phyloP scores from a whole-genome alignment of 2,113 vertebrate species.

The Phasianus colchicus region DNA sequence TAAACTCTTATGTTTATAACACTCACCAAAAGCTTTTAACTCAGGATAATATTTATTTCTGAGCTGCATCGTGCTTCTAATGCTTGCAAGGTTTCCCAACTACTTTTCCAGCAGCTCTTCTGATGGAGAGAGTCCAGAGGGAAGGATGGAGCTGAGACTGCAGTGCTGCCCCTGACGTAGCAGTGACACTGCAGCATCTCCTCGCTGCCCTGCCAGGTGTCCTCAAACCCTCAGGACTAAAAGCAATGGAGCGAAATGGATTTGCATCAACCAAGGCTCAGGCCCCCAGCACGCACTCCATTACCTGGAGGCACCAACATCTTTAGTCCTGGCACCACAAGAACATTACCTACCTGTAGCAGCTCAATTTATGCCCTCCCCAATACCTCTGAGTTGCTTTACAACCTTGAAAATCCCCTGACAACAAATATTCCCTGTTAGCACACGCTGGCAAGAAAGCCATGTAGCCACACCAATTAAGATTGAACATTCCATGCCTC shows the following conservation, averaged over 20 bases:
- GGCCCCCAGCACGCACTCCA: background rate
- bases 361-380: conserved; percentile 63
- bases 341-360: conserved; percentile 62
- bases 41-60: conserved; percentile 58
- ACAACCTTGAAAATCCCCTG: conserved; percentile 72
- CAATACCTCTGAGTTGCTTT: conserved; percentile 65
- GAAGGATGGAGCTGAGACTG: background rate
- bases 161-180: fast-evolving
- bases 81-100: conserved; percentile 53
- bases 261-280: conserved; percentile 20
- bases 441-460: conserved; percentile 52
- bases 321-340: conserved; percentile 54
- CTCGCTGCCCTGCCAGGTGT: background rate
- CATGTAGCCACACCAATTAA: conserved; percentile 60
- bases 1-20: conserved; percentile 36
- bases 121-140: background rate
- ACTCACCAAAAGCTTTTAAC: conserved; percentile 61
- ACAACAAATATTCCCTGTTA: conserved; percentile 57
- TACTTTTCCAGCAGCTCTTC: conserved; percentile 24
- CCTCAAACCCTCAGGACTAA: background rate
- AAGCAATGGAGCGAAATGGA: background rate
- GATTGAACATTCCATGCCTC: conserved; percentile 51
- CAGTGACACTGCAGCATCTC: background rate
- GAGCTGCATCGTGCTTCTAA: conserved; percentile 46
- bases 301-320: conserved; percentile 42